A percentile compares a stretch with the other conserved stretches of the same genome.
Conservation (phyloP, 1,140 invertebrate species). For the Gonatopus flavifemur region DNA sequence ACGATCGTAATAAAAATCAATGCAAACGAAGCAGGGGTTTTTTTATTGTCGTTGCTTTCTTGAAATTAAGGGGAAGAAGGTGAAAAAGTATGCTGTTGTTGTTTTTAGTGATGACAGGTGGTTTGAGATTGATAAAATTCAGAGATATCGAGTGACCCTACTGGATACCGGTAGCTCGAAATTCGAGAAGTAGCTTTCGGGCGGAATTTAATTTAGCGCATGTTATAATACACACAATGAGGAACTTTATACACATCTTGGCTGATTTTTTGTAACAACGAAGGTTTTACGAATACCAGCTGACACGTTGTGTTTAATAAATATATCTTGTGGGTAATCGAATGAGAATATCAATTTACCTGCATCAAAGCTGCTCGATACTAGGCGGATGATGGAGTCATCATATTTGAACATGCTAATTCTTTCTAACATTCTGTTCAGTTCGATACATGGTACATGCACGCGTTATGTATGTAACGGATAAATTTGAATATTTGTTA, state of each 20-base stretch:
- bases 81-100: too few species aligned
- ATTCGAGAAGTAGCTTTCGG: slow-evolving; percentile 12
- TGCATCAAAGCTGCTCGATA: too few species aligned
- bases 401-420: too few species aligned
- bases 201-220: slow-evolving; percentile 9
- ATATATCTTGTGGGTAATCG: not conserved
- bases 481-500: too few species aligned
- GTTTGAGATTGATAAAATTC: slow-evolving; percentile 19
- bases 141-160: slow-evolving; percentile 28
- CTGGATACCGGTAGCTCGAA: slow-evolving; percentile 37
- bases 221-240: slow-evolving; percentile 6
- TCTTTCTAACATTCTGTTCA: too few species aligned
- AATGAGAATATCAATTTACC: slow-evolving; percentile 9
- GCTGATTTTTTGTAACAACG: slow-evolving; percentile 4
- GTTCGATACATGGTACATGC: too few species aligned
- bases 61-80: too few species aligned
- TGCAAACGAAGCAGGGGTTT: too few species aligned
- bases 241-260: slow-evolving; percentile 19
- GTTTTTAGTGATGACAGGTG: slow-evolving; percentile 22
- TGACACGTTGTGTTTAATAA: slow-evolving; percentile 16
- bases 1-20: too few species aligned
- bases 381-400: too few species aligned
- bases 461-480: too few species aligned
- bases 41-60: too few species aligned
- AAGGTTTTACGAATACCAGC: slow-evolving; percentile 31